Evolutionary conservation across 2,888 invertebrate species (phyloP).

Genomic region (Tetropium fuscum): DNA sequence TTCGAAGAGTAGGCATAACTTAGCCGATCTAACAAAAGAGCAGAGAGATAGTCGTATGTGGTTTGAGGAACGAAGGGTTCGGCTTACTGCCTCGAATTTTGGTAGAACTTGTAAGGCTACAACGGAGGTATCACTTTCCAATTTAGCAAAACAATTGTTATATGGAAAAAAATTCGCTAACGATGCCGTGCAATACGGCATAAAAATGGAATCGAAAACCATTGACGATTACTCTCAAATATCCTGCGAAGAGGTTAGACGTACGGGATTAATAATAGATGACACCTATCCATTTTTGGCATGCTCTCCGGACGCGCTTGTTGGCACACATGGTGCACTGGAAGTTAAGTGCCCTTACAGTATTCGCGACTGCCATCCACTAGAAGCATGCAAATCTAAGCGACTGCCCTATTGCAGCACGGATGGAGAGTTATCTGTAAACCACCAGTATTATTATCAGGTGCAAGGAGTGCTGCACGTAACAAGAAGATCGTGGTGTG

Average conservation of each 20-base stretch:
- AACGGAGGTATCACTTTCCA: not conserved
- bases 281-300: not conserved
- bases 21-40: not conserved
- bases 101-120: not conserved
- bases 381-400: not conserved
- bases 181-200: not conserved
- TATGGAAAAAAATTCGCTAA: not conserved
- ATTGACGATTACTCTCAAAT: not conserved
- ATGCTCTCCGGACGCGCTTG: not conserved
- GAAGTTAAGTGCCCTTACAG: not conserved
- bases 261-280: not conserved
- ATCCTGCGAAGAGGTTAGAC: not conserved
- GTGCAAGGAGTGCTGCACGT: slow-evolving; percentile 4
- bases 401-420: not conserved
- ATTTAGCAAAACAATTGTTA: not conserved
- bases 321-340: not conserved
- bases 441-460: not conserved
- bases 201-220: not conserved
- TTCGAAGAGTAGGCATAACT: too few species aligned
- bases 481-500: slow-evolving; percentile 2
- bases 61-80: not conserved
- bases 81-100: not conserved
- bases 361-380: not conserved
- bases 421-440: not conserved
- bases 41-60: not conserved